Evolutionary conservation across 2,113 vertebrate species (phyloP).

Genomic region (Lasiurus cinereus): DNA sequence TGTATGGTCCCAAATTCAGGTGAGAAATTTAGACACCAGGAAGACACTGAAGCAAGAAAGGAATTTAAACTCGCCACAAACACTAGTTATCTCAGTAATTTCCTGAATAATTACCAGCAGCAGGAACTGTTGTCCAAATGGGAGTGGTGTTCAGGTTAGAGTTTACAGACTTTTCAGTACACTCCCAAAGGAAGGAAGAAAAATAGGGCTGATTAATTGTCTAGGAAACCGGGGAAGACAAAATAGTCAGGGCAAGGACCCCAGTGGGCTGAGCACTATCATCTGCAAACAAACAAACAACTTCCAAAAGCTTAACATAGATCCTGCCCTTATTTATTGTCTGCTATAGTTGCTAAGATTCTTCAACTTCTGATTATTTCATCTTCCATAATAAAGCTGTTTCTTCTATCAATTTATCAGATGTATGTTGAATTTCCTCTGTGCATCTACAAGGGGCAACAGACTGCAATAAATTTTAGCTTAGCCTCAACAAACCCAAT

Average conservation of each 20-base stretch:
- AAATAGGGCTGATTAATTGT: neutral
- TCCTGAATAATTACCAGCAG: neutral
- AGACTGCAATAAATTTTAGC: neutral
- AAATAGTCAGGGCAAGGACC: neutral
- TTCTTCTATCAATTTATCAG: neutral
- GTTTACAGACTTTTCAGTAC: neutral
- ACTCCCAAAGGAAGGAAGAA: neutral
- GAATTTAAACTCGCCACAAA: constrained; percentile 5
- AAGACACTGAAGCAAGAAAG: constrained; percentile 27
- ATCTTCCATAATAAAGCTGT: neutral
- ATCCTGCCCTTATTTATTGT: neutral
- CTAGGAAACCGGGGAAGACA: constrained; percentile 4
- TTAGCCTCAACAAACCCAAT: neutral
- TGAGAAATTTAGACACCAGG: neutral
- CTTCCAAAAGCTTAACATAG: neutral
- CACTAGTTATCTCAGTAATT: neutral
- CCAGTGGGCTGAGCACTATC: neutral
- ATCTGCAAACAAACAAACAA: neutral
- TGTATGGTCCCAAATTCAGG: neutral
- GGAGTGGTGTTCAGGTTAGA: neutral
- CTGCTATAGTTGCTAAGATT: neutral
- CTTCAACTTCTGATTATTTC: constrained; percentile 1
- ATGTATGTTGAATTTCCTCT: neutral
- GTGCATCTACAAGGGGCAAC: constrained; percentile 25
- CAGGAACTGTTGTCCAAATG: neutral